Percentiles rank a stretch among this genome's conserved stretches.
Evolutionary conservation across 2,113 vertebrate genomes (phyloP).

Genomic region (Sigmodon hispidus): DNA sequence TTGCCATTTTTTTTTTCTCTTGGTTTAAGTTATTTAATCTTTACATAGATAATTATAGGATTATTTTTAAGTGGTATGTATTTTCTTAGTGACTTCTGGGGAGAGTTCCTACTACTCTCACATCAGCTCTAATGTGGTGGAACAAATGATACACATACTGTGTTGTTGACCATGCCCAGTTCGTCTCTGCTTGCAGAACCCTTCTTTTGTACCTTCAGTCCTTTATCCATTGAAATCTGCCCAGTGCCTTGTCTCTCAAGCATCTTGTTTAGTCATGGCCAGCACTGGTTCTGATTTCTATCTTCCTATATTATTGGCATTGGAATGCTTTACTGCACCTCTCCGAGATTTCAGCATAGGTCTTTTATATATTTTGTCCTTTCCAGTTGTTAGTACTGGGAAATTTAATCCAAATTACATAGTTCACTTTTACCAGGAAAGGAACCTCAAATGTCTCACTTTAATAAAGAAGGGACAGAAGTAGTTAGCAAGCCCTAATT

Average conservation of each 20-base stretch:
- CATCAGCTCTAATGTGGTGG: not conserved
- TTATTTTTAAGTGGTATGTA: constrained; percentile 3
- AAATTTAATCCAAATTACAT: constrained; percentile 22
- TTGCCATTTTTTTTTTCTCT: not conserved
- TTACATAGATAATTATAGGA: not conserved
- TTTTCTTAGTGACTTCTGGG: not conserved
- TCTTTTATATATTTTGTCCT: constrained; percentile 9
- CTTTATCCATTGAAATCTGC: constrained; percentile 11
- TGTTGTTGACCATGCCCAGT: not conserved
- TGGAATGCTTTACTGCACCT: not conserved
- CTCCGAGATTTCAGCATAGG: not conserved
- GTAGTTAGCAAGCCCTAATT: not conserved
- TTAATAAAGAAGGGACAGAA: not conserved
- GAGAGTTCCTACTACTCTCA: not conserved
- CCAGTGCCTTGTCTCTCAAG: not conserved
- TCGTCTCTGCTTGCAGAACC: not conserved
- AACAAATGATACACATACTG: not conserved
- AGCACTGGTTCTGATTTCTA: not conserved
- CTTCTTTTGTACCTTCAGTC: not conserved
- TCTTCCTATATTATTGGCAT: not conserved
- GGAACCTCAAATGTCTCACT: not conserved
- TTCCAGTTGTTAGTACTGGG: not conserved
- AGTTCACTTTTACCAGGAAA: not conserved
- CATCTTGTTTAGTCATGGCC: not conserved
- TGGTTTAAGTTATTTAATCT: not conserved